Conservation (phyloP, 1,140 invertebrate genomes). For the Bombus impatiens region DNA sequence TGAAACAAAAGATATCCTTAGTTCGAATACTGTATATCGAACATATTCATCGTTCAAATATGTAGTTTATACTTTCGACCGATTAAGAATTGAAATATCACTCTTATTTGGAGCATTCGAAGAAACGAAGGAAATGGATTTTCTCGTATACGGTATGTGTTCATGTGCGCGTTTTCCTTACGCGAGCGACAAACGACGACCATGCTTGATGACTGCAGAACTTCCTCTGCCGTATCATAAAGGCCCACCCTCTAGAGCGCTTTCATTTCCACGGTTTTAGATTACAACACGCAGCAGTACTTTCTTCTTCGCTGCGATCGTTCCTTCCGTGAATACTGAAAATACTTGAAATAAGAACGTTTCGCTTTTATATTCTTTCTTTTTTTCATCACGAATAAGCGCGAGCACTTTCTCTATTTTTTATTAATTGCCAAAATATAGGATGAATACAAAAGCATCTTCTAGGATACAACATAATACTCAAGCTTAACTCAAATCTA, state of each 20-base stretch:
- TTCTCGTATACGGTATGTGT: background rate
- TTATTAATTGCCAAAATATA: no score
- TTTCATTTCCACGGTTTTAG: slow-evolving; percentile 45
- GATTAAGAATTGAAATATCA: slow-evolving; percentile 17
- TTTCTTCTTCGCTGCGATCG: slow-evolving; percentile 29
- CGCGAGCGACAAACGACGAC: slow-evolving; percentile 28
- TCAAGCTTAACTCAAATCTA: no score
- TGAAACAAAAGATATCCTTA: no score
- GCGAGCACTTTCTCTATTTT: background rate
- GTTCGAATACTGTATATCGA: background rate
- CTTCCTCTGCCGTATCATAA: slow-evolving; percentile 34
- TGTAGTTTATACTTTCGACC: background rate
- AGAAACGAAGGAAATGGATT: slow-evolving; percentile 37
- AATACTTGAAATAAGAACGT: background rate
- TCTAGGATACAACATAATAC: no score
- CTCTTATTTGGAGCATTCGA: background rate
- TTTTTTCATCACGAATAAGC: no score
- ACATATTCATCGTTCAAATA: background rate
- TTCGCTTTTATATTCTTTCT: background rate
- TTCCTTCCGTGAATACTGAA: slow-evolving; percentile 18
- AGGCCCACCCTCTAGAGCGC: slow-evolving; percentile 14
- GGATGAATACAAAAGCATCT: background rate
- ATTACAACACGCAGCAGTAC: slow-evolving; percentile 30
- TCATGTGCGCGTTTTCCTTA: background rate
- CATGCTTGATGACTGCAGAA: slow-evolving; percentile 28